Percentiles rank a stretch among this genome's conserved stretches.
Evolutionary conservation across 2,797 vertebrate genomes (phyloP).

Genomic region (Capromys pilorides): DNA sequence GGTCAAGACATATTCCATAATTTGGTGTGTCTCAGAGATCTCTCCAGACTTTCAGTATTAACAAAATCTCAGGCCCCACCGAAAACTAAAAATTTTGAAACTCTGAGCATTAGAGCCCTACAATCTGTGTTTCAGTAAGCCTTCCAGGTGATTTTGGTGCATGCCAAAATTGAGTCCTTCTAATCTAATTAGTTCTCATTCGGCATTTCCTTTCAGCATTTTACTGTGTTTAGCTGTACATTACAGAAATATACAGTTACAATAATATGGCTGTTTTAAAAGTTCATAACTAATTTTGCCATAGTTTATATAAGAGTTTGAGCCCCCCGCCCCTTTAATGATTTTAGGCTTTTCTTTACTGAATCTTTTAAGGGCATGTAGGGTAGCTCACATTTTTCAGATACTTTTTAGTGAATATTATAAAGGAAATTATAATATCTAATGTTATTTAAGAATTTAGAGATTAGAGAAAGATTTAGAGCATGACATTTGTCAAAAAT

Average conservation of each 20-base stretch:
- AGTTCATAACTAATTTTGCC: constrained; percentile 39
- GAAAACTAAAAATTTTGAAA: neutral
- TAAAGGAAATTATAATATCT: constrained; percentile 13
- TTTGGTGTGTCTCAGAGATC: neutral
- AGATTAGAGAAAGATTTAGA: constrained; percentile 8
- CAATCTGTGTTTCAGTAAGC: neutral
- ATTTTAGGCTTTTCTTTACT: constrained; percentile 8
- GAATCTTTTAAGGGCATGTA: neutral
- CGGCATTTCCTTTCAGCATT: neutral
- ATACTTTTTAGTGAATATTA: constrained; percentile 40
- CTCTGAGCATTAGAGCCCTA: neutral
- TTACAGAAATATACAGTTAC: neutral
- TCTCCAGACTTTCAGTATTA: neutral
- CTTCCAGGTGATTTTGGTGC: neutral
- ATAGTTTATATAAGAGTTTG: constrained; percentile 33
- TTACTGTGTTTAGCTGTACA: neutral
- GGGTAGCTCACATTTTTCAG: neutral
- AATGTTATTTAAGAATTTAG: constrained; percentile 13
- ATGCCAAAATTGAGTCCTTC: neutral
- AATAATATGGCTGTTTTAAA: constrained; percentile 19
- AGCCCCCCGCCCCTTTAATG: neutral
- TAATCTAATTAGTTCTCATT: neutral
- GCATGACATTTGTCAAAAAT: neutral
- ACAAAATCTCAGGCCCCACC: neutral
- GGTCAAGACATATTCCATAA: neutral